Percentiles rank a stretch among this genome's conserved stretches.
Conservation (phyloP, 2,888 invertebrate species). For the Philonicus albiceps region DNA sequence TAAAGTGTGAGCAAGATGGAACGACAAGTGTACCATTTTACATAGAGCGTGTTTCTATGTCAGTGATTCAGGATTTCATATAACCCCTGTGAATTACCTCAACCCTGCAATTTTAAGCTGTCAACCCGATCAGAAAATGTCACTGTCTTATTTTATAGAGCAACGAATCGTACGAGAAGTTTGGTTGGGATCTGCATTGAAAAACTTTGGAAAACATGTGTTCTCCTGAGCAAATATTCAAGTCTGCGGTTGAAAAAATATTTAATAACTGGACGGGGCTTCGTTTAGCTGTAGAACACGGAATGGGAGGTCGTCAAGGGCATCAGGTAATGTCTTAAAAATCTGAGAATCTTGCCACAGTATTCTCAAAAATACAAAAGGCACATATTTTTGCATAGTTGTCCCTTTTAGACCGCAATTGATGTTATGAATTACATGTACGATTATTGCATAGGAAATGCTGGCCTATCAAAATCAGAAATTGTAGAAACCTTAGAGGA, state of each 20-base stretch:
- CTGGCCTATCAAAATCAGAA: slow-evolving; percentile 68
- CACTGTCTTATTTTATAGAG: neutral
- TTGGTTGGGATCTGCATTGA: neutral
- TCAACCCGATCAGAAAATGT: neutral
- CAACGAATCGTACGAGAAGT: neutral
- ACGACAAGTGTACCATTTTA: no score
- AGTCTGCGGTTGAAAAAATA: slow-evolving; percentile 71
- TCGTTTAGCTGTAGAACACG: slow-evolving; percentile 76
- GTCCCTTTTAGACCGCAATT: slow-evolving; percentile 68
- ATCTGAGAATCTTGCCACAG: neutral
- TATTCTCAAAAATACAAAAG: neutral
- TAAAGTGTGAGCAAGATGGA: no score
- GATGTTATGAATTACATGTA: slow-evolving; percentile 72
- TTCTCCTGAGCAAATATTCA: slow-evolving; percentile 60
- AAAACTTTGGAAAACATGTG: neutral
- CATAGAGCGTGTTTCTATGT: no score
- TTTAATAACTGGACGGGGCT: slow-evolving; percentile 78
- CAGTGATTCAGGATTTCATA: neutral
- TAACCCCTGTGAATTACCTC: neutral
- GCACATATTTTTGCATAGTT: neutral
- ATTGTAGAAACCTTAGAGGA: slow-evolving; percentile 73
- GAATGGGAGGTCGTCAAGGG: slow-evolving; percentile 75
- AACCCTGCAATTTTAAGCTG: neutral
- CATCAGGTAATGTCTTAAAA: slow-evolving; percentile 67
- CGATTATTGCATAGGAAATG: slow-evolving; percentile 70